Conservation (phyloP, 2,113 vertebrate genomes). For the Megalops atlanticus region DNA sequence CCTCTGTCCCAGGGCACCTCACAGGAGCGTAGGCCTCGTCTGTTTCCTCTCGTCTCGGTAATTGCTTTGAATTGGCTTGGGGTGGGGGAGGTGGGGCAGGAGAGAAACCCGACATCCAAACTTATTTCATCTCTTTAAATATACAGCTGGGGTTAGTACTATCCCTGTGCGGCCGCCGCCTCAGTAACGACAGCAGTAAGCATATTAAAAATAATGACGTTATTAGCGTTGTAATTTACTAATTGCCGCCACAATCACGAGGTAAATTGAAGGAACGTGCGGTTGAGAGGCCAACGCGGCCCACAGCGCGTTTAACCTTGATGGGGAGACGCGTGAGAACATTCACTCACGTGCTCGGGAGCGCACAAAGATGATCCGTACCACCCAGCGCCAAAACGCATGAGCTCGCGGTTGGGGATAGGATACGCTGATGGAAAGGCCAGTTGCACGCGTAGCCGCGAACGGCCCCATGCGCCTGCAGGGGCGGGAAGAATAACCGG, state of each 20-base stretch:
- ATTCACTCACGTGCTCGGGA: background rate
- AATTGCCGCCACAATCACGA: background rate
- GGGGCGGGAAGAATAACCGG: background rate
- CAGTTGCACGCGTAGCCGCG: background rate
- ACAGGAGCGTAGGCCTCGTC: background rate
- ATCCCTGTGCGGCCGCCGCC: conserved; percentile 29
- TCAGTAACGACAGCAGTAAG: conserved; percentile 44
- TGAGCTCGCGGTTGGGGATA: background rate
- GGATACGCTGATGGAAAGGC: background rate
- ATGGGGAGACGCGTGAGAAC: background rate
- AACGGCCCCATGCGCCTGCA: background rate
- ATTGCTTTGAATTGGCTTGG: conserved; percentile 23
- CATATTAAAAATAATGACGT: conserved; percentile 27
- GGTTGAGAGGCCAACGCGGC: background rate
- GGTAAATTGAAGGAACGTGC: background rate
- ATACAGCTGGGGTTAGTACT: conserved; percentile 43
- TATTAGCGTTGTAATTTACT: background rate
- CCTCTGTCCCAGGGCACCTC: too few species aligned
- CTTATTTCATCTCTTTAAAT: conserved; percentile 22
- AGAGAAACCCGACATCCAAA: conserved; percentile 23
- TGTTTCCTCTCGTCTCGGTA: background rate
- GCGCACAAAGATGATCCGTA: background rate
- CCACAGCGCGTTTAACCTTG: background rate
- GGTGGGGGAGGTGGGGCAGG: background rate
- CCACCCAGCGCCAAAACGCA: background rate